phyloP scores from a whole-genome alignment of 1,140 invertebrate species.

The Magallana ariakensis region DNA sequence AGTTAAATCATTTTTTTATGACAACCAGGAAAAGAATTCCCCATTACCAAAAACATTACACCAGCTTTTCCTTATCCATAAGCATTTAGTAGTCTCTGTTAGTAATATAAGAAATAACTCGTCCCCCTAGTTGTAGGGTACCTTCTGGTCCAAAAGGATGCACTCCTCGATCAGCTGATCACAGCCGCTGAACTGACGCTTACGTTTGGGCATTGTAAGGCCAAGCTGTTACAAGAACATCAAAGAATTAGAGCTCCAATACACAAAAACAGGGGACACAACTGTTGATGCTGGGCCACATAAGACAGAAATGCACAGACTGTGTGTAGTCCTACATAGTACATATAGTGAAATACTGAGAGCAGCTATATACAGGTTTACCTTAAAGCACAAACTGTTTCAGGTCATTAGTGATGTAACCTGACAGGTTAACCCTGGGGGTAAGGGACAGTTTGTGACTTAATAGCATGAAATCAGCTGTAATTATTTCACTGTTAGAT shows the following conservation, averaged over 20 bases:
- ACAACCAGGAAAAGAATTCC: too few species aligned
- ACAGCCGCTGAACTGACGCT: not conserved
- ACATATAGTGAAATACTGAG: not conserved
- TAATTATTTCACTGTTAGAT: not conserved
- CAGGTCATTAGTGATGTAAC: not conserved
- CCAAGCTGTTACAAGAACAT: not conserved
- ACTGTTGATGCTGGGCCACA: not conserved
- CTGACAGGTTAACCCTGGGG: not conserved
- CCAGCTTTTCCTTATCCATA: too few species aligned
- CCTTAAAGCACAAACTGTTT: not conserved
- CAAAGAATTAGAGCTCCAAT: not conserved
- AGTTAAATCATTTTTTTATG: too few species aligned
- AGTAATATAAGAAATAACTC: not conserved
- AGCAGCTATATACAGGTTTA: not conserved
- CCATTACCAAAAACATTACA: too few species aligned
- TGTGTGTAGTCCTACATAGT: not conserved
- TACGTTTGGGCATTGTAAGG: not conserved
- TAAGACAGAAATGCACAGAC: not conserved
- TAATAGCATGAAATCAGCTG: not conserved
- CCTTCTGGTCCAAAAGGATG: constrained; percentile 14
- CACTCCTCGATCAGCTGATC: constrained; percentile 14
- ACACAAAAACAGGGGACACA: not conserved
- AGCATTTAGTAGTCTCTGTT: not conserved
- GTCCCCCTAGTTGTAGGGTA: not conserved
- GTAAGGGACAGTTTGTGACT: not conserved